phyloP scores from a whole-genome alignment of 2,888 invertebrate species.

The Vesta saturnalis region DNA sequence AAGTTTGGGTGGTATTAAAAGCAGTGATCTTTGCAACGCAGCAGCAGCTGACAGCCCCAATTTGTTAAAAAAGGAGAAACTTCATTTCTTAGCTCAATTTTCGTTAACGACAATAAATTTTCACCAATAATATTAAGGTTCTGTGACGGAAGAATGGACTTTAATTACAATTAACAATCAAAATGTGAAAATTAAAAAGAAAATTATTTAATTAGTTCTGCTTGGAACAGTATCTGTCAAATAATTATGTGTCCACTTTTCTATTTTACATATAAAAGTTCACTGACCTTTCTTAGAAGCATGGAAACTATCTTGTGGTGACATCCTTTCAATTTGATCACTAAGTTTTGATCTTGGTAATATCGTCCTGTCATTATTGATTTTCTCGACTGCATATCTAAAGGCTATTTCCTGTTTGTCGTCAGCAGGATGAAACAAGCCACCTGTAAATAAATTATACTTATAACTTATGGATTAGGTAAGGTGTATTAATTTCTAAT shows the following conservation, averaged over 20 bases:
- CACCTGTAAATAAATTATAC: slow-evolving; percentile 69
- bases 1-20: slow-evolving; percentile 23
- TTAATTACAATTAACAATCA: too few relatives aligned
- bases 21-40: slow-evolving; percentile 26
- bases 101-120: slow-evolving; percentile 30
- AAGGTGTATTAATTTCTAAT: not conserved
- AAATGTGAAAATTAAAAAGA: too few relatives aligned
- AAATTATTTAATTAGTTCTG: too few relatives aligned
- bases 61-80: slow-evolving; percentile 34
- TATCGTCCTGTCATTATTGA: slow-evolving; percentile 84
- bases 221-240: too few relatives aligned
- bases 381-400: slow-evolving; percentile 90
- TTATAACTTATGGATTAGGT: not conserved
- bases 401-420: slow-evolving; percentile 92
- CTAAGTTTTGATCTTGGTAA: slow-evolving; percentile 87
- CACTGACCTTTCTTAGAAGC: slow-evolving; percentile 88
- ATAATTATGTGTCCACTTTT: too few relatives aligned
- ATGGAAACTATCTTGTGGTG: slow-evolving; percentile 92
- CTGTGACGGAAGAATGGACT: not conserved
- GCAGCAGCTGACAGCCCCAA: slow-evolving; percentile 29
- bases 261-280: too few relatives aligned
- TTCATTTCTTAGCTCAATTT: slow-evolving; percentile 28
- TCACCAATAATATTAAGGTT: slow-evolving; percentile 17
- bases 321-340: slow-evolving; percentile 89
- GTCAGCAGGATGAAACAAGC: slow-evolving; percentile 87